Evolutionary conservation across 2,113 vertebrate species (phyloP).

Genomic region (Alethe diademata): DNA sequence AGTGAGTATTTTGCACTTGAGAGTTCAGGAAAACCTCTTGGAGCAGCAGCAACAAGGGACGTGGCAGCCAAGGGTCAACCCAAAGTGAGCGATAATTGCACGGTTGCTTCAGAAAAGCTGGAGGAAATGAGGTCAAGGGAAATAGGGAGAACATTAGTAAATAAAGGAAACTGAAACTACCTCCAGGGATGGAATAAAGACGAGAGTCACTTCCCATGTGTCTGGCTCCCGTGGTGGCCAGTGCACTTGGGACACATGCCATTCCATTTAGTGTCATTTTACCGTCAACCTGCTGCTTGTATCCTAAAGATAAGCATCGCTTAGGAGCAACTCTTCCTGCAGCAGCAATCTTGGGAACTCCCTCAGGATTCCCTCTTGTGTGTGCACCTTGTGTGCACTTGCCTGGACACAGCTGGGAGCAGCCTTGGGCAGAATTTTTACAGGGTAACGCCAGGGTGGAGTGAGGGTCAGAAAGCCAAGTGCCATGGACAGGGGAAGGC

Average conservation of each 20-base stretch:
- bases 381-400: not conserved
- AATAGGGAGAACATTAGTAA: slow-evolving; percentile 67
- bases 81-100: slow-evolving; percentile 50
- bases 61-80: slow-evolving; percentile 8
- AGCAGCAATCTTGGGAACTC: slow-evolving; percentile 28
- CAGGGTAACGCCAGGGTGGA: not conserved
- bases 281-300: slow-evolving; percentile 55
- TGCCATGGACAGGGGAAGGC: not conserved
- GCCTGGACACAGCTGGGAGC: not conserved
- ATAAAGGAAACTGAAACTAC: slow-evolving; percentile 63
- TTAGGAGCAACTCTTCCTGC: slow-evolving; percentile 49
- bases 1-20: not conserved
- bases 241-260: slow-evolving; percentile 50
- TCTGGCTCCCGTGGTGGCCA: slow-evolving; percentile 47
- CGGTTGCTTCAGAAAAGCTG: slow-evolving; percentile 22
- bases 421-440: not conserved
- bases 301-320: slow-evolving; percentile 62
- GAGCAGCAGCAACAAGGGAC: not conserved
- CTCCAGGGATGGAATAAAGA: slow-evolving; percentile 67
- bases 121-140: slow-evolving; percentile 68
- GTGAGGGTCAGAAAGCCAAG: not conserved
- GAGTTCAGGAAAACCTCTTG: not conserved
- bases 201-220: slow-evolving; percentile 63
- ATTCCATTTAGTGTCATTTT: slow-evolving; percentile 49
- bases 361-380: slow-evolving; percentile 40